These are phyloP conservation scores for Gorsachius goisagi DNA, from an alignment of 2,113 vertebrate genomes.

Conservation along the genomic window DNA sequence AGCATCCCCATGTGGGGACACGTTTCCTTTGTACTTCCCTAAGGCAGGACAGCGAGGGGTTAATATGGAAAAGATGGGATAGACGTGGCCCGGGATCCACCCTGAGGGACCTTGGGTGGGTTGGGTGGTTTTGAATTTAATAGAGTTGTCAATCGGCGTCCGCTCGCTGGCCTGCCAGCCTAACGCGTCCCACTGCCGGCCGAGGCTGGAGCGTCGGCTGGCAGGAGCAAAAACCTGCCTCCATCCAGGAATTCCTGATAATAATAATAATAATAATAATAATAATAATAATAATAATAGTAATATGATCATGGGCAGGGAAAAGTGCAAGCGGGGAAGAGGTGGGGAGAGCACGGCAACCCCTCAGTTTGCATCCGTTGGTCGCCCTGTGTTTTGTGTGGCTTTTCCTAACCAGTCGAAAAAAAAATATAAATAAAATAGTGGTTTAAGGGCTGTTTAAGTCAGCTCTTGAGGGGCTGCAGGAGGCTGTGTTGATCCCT, in stretches of 20 bases:
- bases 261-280: no score
- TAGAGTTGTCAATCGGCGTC: background rate
- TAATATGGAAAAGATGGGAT: background rate
- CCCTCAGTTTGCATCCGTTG: background rate
- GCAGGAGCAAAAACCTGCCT: background rate
- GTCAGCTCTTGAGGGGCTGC: background rate
- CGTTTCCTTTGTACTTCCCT: background rate
- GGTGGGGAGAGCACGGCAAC: background rate
- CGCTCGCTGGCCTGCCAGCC: background rate
- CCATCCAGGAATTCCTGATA: background rate
- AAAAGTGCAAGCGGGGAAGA: background rate
- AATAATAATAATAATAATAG: no score
- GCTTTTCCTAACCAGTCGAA: background rate
- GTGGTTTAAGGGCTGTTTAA: background rate
- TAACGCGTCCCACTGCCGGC: background rate
- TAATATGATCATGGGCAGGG: background rate
- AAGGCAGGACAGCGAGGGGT: background rate
- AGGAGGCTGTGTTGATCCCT: no score
- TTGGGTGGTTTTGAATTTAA: background rate
- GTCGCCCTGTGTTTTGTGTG: background rate
- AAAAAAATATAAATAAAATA: background rate
- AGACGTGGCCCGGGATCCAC: background rate
- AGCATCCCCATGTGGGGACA: rapidly evolving
- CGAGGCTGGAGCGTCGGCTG: no score
- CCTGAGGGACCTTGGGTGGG: background rate